Evolutionary conservation across 2,888 invertebrate species (phyloP), one percentile per base, ranked within the genome.

Genomic region (Lepidonotus clava): DNA sequence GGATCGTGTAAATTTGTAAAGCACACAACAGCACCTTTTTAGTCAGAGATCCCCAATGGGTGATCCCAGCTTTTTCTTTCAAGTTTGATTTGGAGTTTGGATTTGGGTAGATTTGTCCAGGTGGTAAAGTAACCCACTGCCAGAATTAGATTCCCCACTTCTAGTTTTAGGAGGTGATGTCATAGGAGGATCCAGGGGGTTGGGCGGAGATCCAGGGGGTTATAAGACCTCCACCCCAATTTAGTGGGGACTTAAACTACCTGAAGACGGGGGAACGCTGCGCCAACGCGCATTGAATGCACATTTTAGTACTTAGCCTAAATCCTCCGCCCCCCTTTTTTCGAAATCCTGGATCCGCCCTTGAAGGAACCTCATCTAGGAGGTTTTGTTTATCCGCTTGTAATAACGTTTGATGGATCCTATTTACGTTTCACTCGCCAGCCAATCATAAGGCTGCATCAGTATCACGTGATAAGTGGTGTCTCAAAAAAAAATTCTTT

Each of bases 381-480:
- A n/a, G n/a, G n/a, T n/a, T n/a, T n/a, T 71, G 34, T 36, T 38
- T 71, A 38, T 71, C 38, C 38, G 38, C 71, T 34, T 71, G 71
- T 71, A 8, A 71, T 71, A 34, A 11, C 8, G 71, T 71, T 71
- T 71, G 71, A 71, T 71, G 71, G 71, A 34, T 71, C 38, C 36
- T 36, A 71, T 71, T 34, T 36, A 34, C 4, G 14, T 71, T 21
- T 32, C 11, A 2, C 21, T 34, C 21, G n/a, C 5, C 71, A 36
- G 38, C 71, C 71, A 71, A 71, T 71, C 11, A 21, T 14, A 71
- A 11, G 71, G 71, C n/a, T 11, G 71, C 71, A 71, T 71, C 71
- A 21, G 36, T 38, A 71, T 71, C 38, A 71, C 71, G 71, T 71
- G 71, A 71, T 71, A 71, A 38, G 14, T 18, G 38, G n/a, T 71